Evolutionary conservation across 1,140 invertebrate species (phyloP).

Genomic region (Sitobion miscanthi): DNA sequence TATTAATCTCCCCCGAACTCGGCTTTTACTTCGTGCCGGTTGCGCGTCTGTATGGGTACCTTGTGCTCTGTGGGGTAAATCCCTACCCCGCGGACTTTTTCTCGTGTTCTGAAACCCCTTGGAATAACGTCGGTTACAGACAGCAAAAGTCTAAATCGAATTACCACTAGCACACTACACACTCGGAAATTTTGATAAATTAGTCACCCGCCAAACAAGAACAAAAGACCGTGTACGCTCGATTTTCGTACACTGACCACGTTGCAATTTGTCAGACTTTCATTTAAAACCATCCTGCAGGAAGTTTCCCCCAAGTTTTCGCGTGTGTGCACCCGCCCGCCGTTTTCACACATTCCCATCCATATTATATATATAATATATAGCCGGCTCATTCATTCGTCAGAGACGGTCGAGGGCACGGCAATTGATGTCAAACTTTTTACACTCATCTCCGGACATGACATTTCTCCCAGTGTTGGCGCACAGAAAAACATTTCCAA

Average conservation of each 20-base stretch:
- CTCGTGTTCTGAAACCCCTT: not conserved
- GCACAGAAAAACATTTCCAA: not conserved
- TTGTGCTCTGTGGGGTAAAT: not conserved
- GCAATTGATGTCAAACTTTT: slow-evolving; percentile 43
- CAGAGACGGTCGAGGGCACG: not conserved
- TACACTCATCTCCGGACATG: not conserved
- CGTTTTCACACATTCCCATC: not conserved
- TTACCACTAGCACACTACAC: not conserved
- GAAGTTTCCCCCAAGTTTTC: slow-evolving; percentile 44
- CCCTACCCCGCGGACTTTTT: slow-evolving; percentile 11
- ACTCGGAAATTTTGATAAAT: slow-evolving; percentile 52
- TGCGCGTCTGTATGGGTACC: not conserved
- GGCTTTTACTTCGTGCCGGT: slow-evolving; percentile 11
- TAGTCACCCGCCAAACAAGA: slow-evolving; percentile 52
- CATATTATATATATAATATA: slow-evolving; percentile 5
- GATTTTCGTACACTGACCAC: slow-evolving; percentile 53
- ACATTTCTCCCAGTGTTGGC: not conserved
- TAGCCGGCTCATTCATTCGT: slow-evolving; percentile 9
- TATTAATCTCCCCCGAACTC: not conserved
- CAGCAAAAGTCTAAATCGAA: slow-evolving; percentile 54
- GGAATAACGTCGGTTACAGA: slow-evolving; percentile 42
- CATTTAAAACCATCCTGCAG: slow-evolving; percentile 20
- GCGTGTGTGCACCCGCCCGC: not conserved
- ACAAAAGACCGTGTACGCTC: slow-evolving; percentile 38
- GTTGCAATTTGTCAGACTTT: slow-evolving; percentile 54